Conservation (phyloP, 1,140 invertebrate species). For the Diorhabda elongata region DNA sequence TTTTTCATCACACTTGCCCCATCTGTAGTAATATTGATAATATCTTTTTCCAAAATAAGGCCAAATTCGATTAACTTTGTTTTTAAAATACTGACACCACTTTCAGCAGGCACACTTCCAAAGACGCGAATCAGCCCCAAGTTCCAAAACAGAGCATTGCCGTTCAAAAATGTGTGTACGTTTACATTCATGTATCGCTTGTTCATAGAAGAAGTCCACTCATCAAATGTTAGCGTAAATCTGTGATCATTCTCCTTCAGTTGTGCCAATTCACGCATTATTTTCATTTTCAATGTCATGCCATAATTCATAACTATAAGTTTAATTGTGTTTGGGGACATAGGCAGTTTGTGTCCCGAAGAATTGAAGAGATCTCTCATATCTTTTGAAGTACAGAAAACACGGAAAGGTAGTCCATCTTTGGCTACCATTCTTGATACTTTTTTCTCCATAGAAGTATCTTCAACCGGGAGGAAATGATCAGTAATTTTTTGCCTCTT, state of each 20-base stretch:
- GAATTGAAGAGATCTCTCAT: constrained; percentile 21
- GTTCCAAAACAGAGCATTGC: not conserved
- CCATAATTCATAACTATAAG: constrained; percentile 22
- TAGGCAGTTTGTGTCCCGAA: constrained; percentile 13
- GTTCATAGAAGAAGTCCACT: constrained; percentile 23
- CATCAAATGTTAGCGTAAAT: constrained; percentile 24
- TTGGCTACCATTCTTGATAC: constrained; percentile 20
- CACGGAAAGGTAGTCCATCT: constrained; percentile 22
- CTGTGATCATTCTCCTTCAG: constrained; percentile 11
- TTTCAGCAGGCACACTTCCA: not conserved
- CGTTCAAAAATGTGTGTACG: constrained; percentile 21
- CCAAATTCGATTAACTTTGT: not conserved
- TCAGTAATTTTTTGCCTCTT: constrained; percentile 18
- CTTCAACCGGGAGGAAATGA: constrained; percentile 17
- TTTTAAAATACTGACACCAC: not conserved
- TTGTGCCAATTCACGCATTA: constrained; percentile 14
- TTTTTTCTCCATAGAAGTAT: constrained; percentile 13
- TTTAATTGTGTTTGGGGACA: constrained; percentile 18
- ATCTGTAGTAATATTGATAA: not conserved
- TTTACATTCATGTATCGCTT: constrained; percentile 22
- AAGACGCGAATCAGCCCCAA: not conserved
- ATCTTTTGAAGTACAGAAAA: constrained; percentile 22
- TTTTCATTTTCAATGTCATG: constrained; percentile 21
- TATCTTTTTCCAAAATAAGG: not conserved
- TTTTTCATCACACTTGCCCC: not conserved